Conservation (phyloP, 1,140 invertebrate species). For the Aleiodes sp. region DNA sequence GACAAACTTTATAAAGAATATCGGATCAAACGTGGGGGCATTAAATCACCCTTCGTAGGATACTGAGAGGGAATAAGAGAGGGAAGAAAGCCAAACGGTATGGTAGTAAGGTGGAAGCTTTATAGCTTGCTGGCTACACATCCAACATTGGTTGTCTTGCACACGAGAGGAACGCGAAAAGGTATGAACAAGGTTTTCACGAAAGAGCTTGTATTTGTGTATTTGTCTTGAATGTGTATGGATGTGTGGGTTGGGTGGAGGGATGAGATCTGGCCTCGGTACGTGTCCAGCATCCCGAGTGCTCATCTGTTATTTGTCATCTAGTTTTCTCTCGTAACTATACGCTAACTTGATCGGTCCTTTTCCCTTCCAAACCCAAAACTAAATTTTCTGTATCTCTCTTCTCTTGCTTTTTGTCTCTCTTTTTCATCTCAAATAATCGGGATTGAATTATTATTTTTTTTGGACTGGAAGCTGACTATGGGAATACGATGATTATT, state of each 20-base stretch:
- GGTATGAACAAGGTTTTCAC: background rate
- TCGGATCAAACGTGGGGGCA: conserved; percentile 54
- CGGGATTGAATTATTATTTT: too few relatives aligned
- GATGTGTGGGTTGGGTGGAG: background rate
- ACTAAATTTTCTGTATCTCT: too few relatives aligned
- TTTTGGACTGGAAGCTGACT: too few relatives aligned
- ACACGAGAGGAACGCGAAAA: background rate
- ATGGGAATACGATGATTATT: too few relatives aligned
- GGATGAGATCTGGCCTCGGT: conserved; percentile 8
- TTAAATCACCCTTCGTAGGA: conserved; percentile 50
- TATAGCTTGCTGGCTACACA: too few relatives aligned
- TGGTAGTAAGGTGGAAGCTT: too few relatives aligned
- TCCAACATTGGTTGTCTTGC: too few relatives aligned
- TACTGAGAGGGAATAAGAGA: background rate
- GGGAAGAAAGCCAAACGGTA: too few relatives aligned
- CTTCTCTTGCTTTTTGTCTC: too few relatives aligned
- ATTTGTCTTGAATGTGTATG: too few relatives aligned
- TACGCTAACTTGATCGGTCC: conserved; percentile 54
- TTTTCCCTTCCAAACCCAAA: conserved; percentile 48
- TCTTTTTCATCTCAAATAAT: too few relatives aligned
- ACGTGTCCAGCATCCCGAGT: conserved; percentile 55
- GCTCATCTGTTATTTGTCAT: conserved; percentile 59
- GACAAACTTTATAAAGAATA: conserved; percentile 58
- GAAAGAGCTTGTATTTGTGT: too few relatives aligned
- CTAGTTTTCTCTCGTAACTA: conserved; percentile 49